Base-by-base conservation (phyloP, 2,113 vertebrate species). In the Jacana jacana region DNA sequence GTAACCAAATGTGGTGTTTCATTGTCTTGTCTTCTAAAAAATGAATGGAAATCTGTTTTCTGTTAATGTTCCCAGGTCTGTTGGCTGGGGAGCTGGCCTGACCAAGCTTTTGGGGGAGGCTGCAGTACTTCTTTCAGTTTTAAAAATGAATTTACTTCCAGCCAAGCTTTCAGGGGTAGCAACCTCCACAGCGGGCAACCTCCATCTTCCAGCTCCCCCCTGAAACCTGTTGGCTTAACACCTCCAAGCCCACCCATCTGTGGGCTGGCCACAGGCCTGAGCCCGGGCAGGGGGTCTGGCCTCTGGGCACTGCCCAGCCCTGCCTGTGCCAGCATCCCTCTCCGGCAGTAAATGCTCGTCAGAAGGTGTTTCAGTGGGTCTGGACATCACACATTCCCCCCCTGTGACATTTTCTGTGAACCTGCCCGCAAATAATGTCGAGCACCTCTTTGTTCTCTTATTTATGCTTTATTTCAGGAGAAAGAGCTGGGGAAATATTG, bases 281-380 rank as follows among this genome's bases (percentile, higher is more conserved):
- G 48, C 48, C 46, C 20, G 11, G 48, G 48, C 48, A 12, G 48
- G 48, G 22, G 48, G 25, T 31, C 7, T 1, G 37, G 37, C 7
- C 33, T 27, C 37, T 17, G 2, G 9, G 27, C 64, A 13, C 63
- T 49, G 61, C 54, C 54, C 7, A 6, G 73, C 63, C 20, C 3
- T 10, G 27, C 65, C 46, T 9, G 8, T 4, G 48, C 42, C 49
- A 11, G 20, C 18, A 0, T 3, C 11, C 27, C 61, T 3, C 1
- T 10, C 68, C 2, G 52, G 10, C 39, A 24, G 52, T 44, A 39
- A 11, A 3, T 0, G 0, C 33, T 42, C 46, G 28, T 30, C 33
- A 17, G 51, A 35, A 39, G 65, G 63, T 1, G 13, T 40, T 7
- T 7, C 2, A 13, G 25, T 13, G 51, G 42, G 24, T 13, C 7